phyloP scores from a whole-genome alignment of 2,113 vertebrate genomes.

The Oncorhynchus kisutch region DNA sequence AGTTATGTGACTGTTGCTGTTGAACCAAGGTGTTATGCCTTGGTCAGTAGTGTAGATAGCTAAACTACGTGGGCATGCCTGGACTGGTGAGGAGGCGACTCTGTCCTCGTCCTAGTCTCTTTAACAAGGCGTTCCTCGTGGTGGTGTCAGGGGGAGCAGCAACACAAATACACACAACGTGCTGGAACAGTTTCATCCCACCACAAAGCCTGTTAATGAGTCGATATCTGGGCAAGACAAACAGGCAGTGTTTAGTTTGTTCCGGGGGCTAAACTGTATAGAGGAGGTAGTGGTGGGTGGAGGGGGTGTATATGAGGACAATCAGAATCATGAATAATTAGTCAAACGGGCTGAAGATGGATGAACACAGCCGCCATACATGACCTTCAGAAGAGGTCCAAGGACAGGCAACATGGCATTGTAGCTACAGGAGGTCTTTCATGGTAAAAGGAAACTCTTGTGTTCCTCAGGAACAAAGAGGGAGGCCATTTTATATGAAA shows the following conservation, averaged over 20 bases:
- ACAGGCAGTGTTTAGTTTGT: neutral
- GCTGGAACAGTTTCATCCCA: neutral
- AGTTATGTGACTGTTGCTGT: neutral
- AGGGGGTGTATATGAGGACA: neutral
- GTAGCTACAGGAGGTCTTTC: neutral
- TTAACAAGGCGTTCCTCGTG: slow-evolving; percentile 1
- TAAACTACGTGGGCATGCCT: neutral
- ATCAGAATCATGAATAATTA: neutral
- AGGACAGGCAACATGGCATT: neutral
- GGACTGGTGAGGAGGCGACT: neutral
- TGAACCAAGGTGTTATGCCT: neutral
- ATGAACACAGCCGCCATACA: neutral
- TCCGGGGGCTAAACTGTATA: neutral
- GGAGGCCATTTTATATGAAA: neutral
- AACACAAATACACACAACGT: too few species aligned
- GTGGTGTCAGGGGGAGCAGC: neutral
- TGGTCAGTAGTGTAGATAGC: neutral
- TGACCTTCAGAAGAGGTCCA: neutral
- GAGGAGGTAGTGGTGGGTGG: neutral
- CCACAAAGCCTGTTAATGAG: neutral
- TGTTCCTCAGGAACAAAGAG: neutral
- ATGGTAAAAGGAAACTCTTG: neutral
- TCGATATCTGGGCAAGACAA: neutral
- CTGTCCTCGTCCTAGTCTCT: neutral
- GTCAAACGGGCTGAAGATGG: neutral